Evolutionary conservation across 2,888 invertebrate species (phyloP).

Genomic region (Conus canariensis): DNA sequence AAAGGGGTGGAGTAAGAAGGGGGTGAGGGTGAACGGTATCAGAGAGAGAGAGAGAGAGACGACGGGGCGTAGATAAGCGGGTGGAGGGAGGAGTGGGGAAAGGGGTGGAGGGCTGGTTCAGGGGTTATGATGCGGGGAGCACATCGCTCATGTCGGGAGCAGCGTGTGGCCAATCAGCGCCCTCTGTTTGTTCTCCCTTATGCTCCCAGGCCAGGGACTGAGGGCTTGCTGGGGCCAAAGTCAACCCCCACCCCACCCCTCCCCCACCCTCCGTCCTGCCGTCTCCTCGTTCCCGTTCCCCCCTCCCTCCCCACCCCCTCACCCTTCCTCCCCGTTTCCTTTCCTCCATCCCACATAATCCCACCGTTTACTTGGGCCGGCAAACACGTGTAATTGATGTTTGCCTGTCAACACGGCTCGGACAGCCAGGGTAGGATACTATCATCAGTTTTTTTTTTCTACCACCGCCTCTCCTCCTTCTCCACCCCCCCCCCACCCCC

Average conservation of each 20-base stretch:
- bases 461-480: not conserved
- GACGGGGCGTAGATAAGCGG: not conserved
- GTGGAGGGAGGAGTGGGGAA: not conserved
- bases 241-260: too few relatives aligned
- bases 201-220: not conserved
- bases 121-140: not conserved
- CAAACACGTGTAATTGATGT: conserved; percentile 29
- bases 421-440: not conserved
- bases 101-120: not conserved
- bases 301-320: not conserved
- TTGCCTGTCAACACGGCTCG: conserved; percentile 13
- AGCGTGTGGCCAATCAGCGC: not conserved
- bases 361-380: not conserved
- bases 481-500: not conserved
- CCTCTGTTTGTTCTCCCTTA: conserved; percentile 21
- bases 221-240: not conserved
- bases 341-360: conserved; percentile 2
- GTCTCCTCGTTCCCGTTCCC: too few relatives aligned
- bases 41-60: too few relatives aligned
- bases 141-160: conserved; percentile 5
- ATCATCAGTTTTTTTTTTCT: not conserved
- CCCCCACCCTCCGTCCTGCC: too few relatives aligned
- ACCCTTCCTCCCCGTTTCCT: not conserved
- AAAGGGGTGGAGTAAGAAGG: too few relatives aligned
- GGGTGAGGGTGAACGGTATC: too few relatives aligned